Evolutionary conservation across 2,888 invertebrate genomes (phyloP), one percentile per base, ranked within the genome.

Genomic region (Caenorhabditis wallacei): DNA sequence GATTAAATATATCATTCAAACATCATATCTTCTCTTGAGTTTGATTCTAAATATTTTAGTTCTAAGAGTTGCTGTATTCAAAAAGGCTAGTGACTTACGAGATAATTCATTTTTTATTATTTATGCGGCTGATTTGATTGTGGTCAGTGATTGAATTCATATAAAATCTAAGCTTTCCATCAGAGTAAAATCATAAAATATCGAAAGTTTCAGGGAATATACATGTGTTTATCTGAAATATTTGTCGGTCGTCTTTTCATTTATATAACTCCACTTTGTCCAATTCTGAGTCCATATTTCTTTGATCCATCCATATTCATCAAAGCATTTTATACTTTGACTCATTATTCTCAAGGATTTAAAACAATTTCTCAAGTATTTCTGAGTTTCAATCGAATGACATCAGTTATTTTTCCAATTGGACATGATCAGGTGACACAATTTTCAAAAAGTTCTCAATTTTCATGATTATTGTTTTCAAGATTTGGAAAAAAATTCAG

Each of bases 371-470:
- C 76, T 30, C 76, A 76, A 61, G 61, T 69, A 2, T 69, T 68
- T 54, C 20, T 76, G 40, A 61, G 68, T 59, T 61, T 76, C 20
- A 76, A 76, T 35, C 68, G 76, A 24, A 76, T 76, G 76, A 76
- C 76, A 18, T 68, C 46, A 2, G 69, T 76, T 13, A 10, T 76
- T 43, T 76, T 59, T 37, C 76, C 76, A 11, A 16, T 56, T 22
- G 37, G 37, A 24, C 40, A 66, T 40, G 30, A 59, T 8, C 20
- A 30, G 35, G 75, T 75, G 30, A 30, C 30, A 37, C 10, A 8
- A 2, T 35, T 7, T 13, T 20, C 30, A 24, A 22, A 43, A 24
- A 35, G 3, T 0, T n/a, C 1, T 35, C 18, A 35, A 61, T 0
- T 16, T 18, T 8, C 26, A 20, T n/a, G 7, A 8, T 61, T 53